phyloP scores from a whole-genome alignment of 2,113 vertebrate species.

The Meleagris gallopavo region DNA sequence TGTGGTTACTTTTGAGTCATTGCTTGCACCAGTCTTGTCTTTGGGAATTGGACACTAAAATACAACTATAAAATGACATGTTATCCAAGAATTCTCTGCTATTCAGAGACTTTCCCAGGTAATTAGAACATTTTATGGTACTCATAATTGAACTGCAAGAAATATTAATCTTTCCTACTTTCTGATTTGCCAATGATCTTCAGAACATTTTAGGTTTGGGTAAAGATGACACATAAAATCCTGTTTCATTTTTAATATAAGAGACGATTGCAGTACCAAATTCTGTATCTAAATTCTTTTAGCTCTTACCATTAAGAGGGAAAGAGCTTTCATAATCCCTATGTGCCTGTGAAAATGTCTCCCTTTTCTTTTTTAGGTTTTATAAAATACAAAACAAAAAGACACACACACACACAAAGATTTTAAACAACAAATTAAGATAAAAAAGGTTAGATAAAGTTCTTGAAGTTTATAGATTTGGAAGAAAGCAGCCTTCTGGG shows the following conservation, averaged over 20 bases:
- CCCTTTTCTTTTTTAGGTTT: fast-evolving
- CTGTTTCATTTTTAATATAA: not conserved
- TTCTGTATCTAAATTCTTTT: not conserved
- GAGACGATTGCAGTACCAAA: not conserved
- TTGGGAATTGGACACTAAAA: slow-evolving; percentile 34
- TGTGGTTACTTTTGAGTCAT: not conserved
- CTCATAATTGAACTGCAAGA: slow-evolving; percentile 13
- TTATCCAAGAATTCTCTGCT: slow-evolving; percentile 11
- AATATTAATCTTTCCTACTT: slow-evolving; percentile 14
- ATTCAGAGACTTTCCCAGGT: not conserved
- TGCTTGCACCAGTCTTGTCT: not conserved
- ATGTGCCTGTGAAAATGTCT: not conserved
- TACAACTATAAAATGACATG: not conserved
- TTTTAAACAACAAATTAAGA: not conserved
- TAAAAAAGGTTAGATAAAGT: not conserved
- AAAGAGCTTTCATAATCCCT: not conserved
- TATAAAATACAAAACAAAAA: not conserved
- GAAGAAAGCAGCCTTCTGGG: fast-evolving
- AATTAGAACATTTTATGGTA: slow-evolving; percentile 39
- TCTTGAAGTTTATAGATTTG: not conserved
- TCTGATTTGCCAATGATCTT: not conserved
- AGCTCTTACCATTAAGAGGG: not conserved
- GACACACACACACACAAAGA: not conserved
- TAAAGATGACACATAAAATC: not conserved
- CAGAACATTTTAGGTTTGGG: not conserved